A percentile compares a stretch with the other conserved stretches of the same genome.
Evolutionary conservation across 35 echinoderm and acorn worm genomes (phyloP).

Genomic region (Lytechinus pictus): DNA sequence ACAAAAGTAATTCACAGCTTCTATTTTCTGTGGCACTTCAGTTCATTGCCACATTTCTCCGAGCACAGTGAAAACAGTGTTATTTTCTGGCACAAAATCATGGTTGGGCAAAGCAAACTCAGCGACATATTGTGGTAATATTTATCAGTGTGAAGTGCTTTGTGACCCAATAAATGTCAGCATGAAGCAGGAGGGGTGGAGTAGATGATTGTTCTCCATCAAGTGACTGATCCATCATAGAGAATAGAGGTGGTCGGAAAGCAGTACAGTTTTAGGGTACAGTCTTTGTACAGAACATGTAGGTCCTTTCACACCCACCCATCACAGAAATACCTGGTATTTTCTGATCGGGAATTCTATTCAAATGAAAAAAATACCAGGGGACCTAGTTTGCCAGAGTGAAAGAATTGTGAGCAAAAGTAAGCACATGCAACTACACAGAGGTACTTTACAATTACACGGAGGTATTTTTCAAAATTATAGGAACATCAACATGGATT

Average conservation of each 20-base stretch:
- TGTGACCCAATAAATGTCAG: slow-evolving; percentile 11
- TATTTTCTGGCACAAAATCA: background rate
- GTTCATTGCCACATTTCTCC: background rate
- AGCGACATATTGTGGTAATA: slow-evolving; percentile 5
- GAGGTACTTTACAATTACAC: too few relatives aligned
- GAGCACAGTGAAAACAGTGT: background rate
- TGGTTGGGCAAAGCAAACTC: background rate
- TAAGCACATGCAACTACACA: too few relatives aligned
- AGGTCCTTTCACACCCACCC: too few relatives aligned
- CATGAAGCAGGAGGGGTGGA: background rate
- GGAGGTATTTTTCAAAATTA: too few relatives aligned
- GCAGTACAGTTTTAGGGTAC: background rate
- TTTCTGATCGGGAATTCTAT: too few relatives aligned
- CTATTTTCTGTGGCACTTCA: background rate
- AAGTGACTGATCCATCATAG: background rate
- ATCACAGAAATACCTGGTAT: too few relatives aligned
- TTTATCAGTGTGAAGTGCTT: slow-evolving; percentile 3
- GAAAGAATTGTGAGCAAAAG: too few relatives aligned
- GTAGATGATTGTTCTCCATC: background rate
- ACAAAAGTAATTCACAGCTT: background rate
- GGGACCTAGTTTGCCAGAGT: too few relatives aligned
- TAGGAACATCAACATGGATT: too few relatives aligned
- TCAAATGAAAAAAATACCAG: too few relatives aligned
- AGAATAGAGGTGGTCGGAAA: background rate
- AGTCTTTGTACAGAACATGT: too few relatives aligned